Evolutionary conservation across 2,888 invertebrate genomes (phyloP).

Genomic region (Carcina quercana): DNA sequence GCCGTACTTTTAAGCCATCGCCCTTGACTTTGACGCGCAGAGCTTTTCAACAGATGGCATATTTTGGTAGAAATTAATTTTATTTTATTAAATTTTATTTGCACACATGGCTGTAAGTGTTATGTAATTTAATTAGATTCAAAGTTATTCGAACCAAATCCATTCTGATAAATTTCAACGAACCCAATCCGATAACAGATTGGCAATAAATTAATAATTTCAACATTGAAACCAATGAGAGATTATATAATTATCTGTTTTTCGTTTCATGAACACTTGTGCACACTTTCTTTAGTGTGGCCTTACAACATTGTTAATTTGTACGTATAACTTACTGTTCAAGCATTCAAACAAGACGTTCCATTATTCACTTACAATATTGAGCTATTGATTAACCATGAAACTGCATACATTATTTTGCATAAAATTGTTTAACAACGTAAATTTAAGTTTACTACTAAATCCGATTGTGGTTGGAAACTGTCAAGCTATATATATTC

Average conservation of each 20-base stretch:
- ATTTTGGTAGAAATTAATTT: neutral
- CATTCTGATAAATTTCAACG: constrained; percentile 1
- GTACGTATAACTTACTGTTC: constrained; percentile 2
- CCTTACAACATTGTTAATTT: constrained; percentile 8
- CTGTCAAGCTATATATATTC: too few relatives aligned
- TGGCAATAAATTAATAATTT: neutral
- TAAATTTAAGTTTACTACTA: too few relatives aligned
- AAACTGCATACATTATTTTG: too few relatives aligned
- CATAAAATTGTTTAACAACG: too few relatives aligned
- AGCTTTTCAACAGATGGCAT: constrained; percentile 51
- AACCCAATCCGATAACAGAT: neutral
- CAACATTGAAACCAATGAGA: neutral
- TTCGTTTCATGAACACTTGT: constrained; percentile 41
- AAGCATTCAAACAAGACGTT: neutral
- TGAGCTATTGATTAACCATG: neutral
- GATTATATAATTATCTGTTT: neutral
- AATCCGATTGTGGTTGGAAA: too few relatives aligned
- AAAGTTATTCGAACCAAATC: too few relatives aligned
- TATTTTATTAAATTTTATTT: neutral
- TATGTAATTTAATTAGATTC: too few relatives aligned
- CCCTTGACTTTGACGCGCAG: constrained; percentile 21
- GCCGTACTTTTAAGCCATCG: constrained; percentile 30
- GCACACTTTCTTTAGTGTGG: constrained; percentile 31
- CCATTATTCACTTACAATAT: neutral
- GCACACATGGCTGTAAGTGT: too few relatives aligned